Evolutionary conservation across 2,888 invertebrate genomes (phyloP).

Genomic region (Epistrophella euchroma): DNA sequence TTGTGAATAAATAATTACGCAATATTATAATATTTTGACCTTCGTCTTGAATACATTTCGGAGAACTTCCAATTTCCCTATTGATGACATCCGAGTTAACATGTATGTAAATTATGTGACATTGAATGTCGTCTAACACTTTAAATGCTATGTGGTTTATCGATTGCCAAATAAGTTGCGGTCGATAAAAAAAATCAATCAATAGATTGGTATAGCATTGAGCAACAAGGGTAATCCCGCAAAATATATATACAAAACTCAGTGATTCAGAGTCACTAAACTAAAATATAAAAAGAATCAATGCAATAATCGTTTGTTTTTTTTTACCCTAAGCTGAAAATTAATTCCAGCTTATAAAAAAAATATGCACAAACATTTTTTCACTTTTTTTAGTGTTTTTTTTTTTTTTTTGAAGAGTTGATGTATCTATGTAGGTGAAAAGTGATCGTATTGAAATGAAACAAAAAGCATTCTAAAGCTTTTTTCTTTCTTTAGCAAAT

Average conservation of each 20-base stretch:
- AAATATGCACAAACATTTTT: no score
- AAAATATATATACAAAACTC: not conserved
- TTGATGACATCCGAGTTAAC: conserved; percentile 32
- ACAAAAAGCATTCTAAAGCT: no score
- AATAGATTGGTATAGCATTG: not conserved
- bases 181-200: not conserved
- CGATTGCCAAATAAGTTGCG: conserved; percentile 42
- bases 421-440: no score
- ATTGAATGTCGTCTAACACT: conserved; percentile 43
- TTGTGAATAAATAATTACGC: not conserved
- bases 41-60: not conserved
- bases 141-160: not conserved
- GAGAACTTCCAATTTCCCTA: conserved; percentile 13
- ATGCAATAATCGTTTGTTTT: not conserved
- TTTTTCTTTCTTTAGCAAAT: no score
- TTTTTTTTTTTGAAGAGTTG: no score
- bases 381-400: no score
- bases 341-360: no score
- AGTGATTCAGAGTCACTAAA: not conserved
- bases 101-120: conserved; percentile 36
- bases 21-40: not conserved
- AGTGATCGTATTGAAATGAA: no score
- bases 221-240: conserved; percentile 13
- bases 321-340: no score
- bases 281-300: not conserved